Evolutionary conservation across 2,888 invertebrate species (phyloP).

Genomic region (Dryobota labecula): DNA sequence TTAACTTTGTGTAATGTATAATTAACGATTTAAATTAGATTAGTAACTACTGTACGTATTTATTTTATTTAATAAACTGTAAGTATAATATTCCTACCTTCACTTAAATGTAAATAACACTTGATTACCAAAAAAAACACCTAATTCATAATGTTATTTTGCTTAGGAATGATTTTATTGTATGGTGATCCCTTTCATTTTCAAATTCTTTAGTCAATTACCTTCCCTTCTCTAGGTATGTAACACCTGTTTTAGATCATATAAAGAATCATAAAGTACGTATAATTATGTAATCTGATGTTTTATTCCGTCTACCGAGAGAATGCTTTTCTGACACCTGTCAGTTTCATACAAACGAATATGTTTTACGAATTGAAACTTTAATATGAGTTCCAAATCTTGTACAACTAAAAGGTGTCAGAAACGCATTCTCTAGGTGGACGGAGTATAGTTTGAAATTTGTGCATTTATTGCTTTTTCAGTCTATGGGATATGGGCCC

Average conservation of each 20-base stretch:
- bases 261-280: conserved; percentile 36
- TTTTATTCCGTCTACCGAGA: too few species aligned
- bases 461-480: conserved; percentile 4
- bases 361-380: too few species aligned
- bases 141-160: conserved; percentile 15
- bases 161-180: conserved; percentile 29
- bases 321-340: too few species aligned
- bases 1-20: conserved; percentile 59
- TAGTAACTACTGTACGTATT: conserved; percentile 50
- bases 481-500: neutral
- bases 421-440: too few species aligned
- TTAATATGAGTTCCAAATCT: too few species aligned
- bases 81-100: conserved; percentile 46
- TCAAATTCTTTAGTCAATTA: conserved; percentile 59
- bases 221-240: conserved; percentile 41
- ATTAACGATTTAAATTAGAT: conserved; percentile 54
- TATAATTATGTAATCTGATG: neutral
- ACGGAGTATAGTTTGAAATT: neutral
- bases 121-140: conserved; percentile 33
- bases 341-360: too few species aligned
- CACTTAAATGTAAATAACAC: conserved; percentile 62
- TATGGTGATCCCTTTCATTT: conserved; percentile 29
- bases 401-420: too few species aligned
- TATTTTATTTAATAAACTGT: conserved; percentile 48
- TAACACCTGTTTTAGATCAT: conserved; percentile 54